Percentiles rank a stretch among this genome's conserved stretches.
These are phyloP conservation scores for Chondrosia reniformis DNA, from an alignment of 37 sponge, comb jelly and placozoan genomes.

Conservation along the genomic window DNA sequence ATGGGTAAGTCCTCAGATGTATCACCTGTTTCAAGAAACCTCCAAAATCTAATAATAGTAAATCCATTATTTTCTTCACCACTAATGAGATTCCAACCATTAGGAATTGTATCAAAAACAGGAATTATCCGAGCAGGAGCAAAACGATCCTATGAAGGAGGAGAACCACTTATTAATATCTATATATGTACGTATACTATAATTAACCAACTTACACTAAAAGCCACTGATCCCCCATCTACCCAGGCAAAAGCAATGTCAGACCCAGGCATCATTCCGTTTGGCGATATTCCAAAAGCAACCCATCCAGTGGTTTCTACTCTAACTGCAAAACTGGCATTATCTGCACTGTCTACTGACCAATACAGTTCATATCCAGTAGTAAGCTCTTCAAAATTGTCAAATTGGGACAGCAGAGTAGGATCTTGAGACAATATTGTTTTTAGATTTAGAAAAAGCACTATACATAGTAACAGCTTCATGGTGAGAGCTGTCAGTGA, in stretches of 20 bases:
- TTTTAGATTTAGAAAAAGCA: too few species aligned
- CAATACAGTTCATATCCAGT: slow-evolving; percentile 20
- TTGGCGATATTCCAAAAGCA: slow-evolving; percentile 5
- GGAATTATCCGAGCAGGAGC: too few species aligned
- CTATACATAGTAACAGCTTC: too few species aligned
- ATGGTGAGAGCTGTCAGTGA: too few species aligned
- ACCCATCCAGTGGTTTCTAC: not conserved
- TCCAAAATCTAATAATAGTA: not conserved
- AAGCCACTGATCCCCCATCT: not conserved
- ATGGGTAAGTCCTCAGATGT: not conserved
- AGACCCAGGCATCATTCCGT: not conserved
- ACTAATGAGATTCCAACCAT: not conserved
- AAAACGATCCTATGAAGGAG: too few species aligned
- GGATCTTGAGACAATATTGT: too few species aligned
- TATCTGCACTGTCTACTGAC: not conserved
- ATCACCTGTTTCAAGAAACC: not conserved
- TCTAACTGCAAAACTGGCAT: not conserved
- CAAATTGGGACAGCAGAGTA: too few species aligned
- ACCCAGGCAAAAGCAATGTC: not conserved
- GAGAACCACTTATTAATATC: too few species aligned
- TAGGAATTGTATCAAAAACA: too few species aligned
- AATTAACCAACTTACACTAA: not conserved
- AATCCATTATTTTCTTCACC: not conserved
- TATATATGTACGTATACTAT: too few species aligned
- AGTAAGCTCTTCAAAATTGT: too few species aligned